Evolutionary conservation across 1,140 invertebrate genomes (phyloP).

Genomic region (Bombus confusus): DNA sequence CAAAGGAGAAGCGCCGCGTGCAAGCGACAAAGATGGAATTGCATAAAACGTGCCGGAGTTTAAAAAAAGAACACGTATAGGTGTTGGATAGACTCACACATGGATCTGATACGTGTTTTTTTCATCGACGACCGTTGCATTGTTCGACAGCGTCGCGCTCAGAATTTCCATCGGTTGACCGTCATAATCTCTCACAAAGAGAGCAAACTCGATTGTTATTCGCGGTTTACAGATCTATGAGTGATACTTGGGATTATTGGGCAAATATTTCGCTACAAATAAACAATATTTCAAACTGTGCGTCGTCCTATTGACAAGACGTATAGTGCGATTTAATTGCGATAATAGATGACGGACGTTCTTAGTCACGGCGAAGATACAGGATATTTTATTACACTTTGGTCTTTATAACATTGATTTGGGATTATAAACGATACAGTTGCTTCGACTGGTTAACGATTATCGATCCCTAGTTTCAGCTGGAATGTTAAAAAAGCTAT

Average conservation of each 20-base stretch:
- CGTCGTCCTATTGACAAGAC: not conserved
- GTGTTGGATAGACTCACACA: not conserved
- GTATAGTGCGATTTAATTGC: not conserved
- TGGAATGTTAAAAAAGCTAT: too few relatives aligned
- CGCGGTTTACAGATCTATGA: not conserved
- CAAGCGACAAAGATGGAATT: not conserved
- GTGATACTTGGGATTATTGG: not conserved
- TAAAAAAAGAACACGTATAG: not conserved
- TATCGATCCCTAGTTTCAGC: too few relatives aligned
- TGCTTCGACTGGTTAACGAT: too few relatives aligned
- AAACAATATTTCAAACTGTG: not conserved
- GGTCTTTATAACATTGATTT: too few relatives aligned
- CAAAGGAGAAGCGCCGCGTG: not conserved
- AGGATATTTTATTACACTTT: too few relatives aligned
- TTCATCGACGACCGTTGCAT: not conserved
- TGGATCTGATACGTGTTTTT: not conserved
- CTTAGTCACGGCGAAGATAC: not conserved
- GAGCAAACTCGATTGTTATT: slow-evolving; percentile 15
- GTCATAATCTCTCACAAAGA: slow-evolving; percentile 17
- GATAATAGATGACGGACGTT: not conserved
- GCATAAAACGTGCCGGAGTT: not conserved
- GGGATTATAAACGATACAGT: too few relatives aligned
- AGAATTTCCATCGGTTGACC: not conserved
- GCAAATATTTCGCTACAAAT: not conserved
- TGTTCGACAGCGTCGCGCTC: not conserved